phyloP scores from a whole-genome alignment of 1,140 invertebrate genomes.

The Zaprionus ghesquierei region DNA sequence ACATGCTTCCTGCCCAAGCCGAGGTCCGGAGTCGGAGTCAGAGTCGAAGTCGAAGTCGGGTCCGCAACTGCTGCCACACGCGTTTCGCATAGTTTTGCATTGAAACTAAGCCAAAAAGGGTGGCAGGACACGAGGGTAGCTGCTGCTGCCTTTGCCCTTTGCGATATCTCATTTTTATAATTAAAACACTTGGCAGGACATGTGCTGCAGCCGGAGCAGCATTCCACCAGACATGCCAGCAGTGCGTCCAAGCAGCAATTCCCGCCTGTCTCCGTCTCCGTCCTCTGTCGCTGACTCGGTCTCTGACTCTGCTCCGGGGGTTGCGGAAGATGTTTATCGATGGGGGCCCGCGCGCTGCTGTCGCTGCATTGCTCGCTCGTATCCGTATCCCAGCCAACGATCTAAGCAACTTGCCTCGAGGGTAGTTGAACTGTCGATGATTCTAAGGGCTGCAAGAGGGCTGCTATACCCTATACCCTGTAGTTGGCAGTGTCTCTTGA shows the following conservation, averaged over 20 bases:
- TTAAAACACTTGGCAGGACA: conserved; percentile 58
- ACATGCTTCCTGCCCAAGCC: conserved; percentile 32
- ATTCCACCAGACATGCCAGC: conserved; percentile 40
- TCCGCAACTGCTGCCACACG: conserved; percentile 48
- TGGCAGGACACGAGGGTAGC: neutral
- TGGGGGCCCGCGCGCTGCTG: conserved; percentile 4
- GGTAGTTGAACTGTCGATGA: conserved; percentile 39
- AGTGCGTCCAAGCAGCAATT: conserved; percentile 24
- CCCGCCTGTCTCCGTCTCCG: neutral
- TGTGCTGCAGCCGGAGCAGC: conserved; percentile 38
- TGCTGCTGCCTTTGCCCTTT: neutral
- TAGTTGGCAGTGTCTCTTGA: too few species aligned
- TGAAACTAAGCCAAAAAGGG: conserved; percentile 18
- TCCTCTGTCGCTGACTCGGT: neutral
- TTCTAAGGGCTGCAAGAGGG: conserved; percentile 16
- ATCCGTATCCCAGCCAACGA: conserved; percentile 42
- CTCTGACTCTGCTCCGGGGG: neutral
- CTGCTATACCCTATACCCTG: too few species aligned
- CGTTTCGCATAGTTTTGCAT: conserved; percentile 51
- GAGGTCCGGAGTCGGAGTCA: neutral
- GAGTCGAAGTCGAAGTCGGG: neutral
- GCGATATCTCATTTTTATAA: conserved; percentile 57
- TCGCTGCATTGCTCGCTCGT: conserved; percentile 25
- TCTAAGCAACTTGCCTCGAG: conserved; percentile 37
- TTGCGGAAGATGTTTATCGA: conserved; percentile 37